A percentile compares a stretch with the other conserved stretches of the same genome.
These are phyloP conservation scores for Pseudochirops corinnae DNA, from an alignment of 2,797 vertebrate species.

Conservation along the genomic window DNA sequence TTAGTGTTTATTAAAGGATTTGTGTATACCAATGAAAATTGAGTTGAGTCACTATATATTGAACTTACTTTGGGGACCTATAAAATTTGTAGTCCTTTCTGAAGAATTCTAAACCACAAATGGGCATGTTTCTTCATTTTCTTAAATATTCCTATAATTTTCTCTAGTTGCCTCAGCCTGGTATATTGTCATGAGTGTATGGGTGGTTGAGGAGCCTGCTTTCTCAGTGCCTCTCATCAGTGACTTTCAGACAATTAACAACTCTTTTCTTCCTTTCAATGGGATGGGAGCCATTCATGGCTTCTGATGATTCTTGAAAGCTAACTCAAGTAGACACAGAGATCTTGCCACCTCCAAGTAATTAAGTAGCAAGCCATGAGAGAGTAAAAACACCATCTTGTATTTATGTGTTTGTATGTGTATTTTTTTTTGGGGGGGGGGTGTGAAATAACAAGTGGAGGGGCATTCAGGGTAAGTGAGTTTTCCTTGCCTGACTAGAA, in stretches of 20 bases:
- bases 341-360: background rate
- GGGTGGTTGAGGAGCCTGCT: conserved; percentile 23
- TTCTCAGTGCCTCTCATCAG: conserved; percentile 28
- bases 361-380: background rate
- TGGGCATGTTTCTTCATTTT: conserved; percentile 62
- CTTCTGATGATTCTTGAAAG: conserved; percentile 22
- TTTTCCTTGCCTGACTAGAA: background rate
- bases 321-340: conserved; percentile 22
- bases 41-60: conserved; percentile 31
- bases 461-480: background rate
- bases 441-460: background rate
- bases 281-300: conserved; percentile 5
- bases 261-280: background rate
- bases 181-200: conserved; percentile 50
- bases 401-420: background rate
- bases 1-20: conserved; percentile 45
- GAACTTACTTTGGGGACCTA: conserved; percentile 32
- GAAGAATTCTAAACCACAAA: conserved; percentile 65
- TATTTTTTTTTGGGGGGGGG: too few relatives aligned
- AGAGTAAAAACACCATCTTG: background rate
- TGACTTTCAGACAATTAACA: conserved; percentile 43
- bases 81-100: conserved; percentile 37
- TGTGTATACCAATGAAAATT: conserved; percentile 20
- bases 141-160: conserved; percentile 54
- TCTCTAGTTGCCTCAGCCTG: conserved; percentile 46